Evolutionary conservation across 2,888 invertebrate species (phyloP).

Genomic region (Chrysomela aeneicollis): DNA sequence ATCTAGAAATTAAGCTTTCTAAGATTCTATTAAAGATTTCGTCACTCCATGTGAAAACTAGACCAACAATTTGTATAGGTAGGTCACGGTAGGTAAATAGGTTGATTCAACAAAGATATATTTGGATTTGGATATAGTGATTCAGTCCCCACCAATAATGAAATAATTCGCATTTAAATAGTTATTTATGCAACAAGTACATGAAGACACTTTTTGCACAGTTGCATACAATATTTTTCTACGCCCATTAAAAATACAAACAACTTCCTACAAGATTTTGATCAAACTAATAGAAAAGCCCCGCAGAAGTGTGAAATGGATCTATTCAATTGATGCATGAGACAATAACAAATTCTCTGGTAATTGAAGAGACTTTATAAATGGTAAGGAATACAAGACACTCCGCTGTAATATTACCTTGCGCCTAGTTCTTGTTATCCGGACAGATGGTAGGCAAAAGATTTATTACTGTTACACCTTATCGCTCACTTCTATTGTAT

Average conservation of each 20-base stretch:
- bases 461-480: constrained; percentile 38
- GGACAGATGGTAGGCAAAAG: constrained; percentile 34
- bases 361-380: constrained; percentile 16
- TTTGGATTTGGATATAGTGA: too few relatives aligned
- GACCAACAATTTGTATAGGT: too few relatives aligned
- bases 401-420: constrained; percentile 28
- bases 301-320: background rate
- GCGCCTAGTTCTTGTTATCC: constrained; percentile 34
- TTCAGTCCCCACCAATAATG: too few relatives aligned
- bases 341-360: constrained; percentile 10
- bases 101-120: too few relatives aligned
- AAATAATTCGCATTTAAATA: too few relatives aligned
- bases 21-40: constrained; percentile 4
- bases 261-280: too few relatives aligned
- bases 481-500: constrained; percentile 28
- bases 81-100: too few relatives aligned
- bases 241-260: too few relatives aligned
- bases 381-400: constrained; percentile 30
- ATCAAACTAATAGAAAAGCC: too few relatives aligned
- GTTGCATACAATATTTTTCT: too few relatives aligned
- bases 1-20: constrained; percentile 33
- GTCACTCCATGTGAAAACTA: constrained; percentile 8
- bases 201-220: too few relatives aligned
- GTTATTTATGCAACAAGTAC: too few relatives aligned
- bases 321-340: background rate